Conservation (phyloP, 2,113 vertebrate species). For the Pomatostomus ruficeps region DNA sequence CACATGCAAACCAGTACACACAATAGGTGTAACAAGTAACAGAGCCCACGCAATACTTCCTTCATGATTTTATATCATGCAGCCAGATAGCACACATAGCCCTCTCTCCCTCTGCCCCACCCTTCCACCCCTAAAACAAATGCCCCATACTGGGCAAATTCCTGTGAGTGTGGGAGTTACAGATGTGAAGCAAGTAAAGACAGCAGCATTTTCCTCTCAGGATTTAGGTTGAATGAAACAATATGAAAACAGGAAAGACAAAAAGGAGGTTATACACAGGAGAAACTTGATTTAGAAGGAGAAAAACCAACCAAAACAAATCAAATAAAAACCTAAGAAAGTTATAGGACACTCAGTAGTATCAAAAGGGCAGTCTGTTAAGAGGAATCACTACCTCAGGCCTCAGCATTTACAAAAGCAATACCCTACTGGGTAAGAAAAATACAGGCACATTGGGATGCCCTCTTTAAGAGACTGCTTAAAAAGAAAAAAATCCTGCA, state of each 20-base stretch:
- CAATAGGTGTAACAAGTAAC: not conserved
- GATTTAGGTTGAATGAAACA: not conserved
- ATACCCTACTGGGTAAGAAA: not conserved
- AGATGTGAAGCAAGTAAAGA: accelerated
- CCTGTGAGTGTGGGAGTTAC: accelerated
- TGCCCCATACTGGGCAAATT: not conserved
- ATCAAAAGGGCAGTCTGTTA: not conserved
- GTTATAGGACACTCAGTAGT: not conserved
- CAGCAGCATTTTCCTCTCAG: not conserved
- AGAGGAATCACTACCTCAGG: not conserved
- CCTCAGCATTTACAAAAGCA: not conserved
- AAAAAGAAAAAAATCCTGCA: not conserved
- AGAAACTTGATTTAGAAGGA: not conserved
- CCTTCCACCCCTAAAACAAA: not conserved
- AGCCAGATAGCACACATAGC: not conserved
- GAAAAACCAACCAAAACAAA: not conserved
- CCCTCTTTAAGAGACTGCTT: not conserved
- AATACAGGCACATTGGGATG: not conserved
- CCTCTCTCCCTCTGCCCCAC: not conserved
- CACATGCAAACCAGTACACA: not conserved
- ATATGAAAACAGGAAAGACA: not conserved
- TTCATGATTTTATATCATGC: not conserved
- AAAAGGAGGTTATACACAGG: not conserved
- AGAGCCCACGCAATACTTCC: not conserved
- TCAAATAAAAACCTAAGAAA: not conserved